These are phyloP conservation scores for Paradoxurus hermaphroditus DNA, from an alignment of 2,113 vertebrate species.

Conservation along the genomic window DNA sequence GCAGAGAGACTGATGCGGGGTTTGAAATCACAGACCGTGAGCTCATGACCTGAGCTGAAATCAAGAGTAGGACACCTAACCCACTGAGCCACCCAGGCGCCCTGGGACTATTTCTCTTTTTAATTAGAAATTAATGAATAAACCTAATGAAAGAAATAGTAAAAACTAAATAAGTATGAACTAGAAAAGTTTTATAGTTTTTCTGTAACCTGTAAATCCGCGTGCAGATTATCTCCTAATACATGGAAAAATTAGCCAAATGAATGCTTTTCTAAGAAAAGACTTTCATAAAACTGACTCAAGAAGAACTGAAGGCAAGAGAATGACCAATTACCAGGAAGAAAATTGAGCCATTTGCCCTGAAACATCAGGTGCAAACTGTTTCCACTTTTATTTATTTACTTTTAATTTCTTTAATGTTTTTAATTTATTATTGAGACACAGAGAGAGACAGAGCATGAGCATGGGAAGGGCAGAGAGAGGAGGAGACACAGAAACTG, in stretches of 20 bases:
- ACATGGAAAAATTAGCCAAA: background rate
- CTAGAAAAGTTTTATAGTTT: background rate
- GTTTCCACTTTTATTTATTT: conserved; percentile 33
- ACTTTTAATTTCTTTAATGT: too few relatives aligned
- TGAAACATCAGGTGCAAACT: conserved; percentile 12
- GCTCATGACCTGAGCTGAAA: too few relatives aligned
- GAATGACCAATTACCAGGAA: conserved; percentile 15
- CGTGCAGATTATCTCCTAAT: background rate
- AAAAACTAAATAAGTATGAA: background rate
- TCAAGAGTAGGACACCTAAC: too few relatives aligned
- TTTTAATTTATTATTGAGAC: too few relatives aligned
- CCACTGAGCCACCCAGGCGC: too few relatives aligned
- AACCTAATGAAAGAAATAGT: background rate
- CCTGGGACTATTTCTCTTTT: background rate
- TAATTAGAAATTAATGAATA: conserved; percentile 13
- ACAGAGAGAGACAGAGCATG: too few relatives aligned
- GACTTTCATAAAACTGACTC: background rate
- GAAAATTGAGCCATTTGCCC: conserved; percentile 25
- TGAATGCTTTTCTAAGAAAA: conserved; percentile 13
- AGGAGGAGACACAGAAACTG: too few relatives aligned
- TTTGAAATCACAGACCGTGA: too few relatives aligned
- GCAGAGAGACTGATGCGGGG: too few relatives aligned
- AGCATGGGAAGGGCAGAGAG: too few relatives aligned
- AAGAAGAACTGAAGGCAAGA: conserved; percentile 5
- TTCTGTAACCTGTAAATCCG: conserved; percentile 1